Conservation (phyloP, 1,140 invertebrate genomes). For the Drosophila kikkawai region DNA sequence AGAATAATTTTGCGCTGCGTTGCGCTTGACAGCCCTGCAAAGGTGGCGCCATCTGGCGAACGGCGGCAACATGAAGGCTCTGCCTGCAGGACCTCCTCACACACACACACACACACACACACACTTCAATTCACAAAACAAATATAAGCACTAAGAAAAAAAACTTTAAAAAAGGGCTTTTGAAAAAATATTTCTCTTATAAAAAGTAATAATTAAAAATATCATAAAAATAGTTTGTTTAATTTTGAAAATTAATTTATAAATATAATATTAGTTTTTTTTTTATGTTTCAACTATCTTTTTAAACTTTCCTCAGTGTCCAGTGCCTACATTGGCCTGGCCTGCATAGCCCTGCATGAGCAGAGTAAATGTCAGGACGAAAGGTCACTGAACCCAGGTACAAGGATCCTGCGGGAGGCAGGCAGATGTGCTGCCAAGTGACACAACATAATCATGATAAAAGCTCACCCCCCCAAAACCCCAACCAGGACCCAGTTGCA, state of each 20-base stretch:
- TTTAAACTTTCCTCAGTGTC: not conserved
- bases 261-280: too few species aligned
- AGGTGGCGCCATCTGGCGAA: conserved; percentile 64
- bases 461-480: conserved; percentile 3
- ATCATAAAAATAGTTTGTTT: too few species aligned
- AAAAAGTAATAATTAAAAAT: not conserved
- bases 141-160: conserved; percentile 35
- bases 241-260: not conserved
- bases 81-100: conserved; percentile 61
- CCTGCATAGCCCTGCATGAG: conserved; percentile 49
- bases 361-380: conserved; percentile 64
- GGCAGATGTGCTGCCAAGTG: conserved; percentile 27
- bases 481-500: not conserved
- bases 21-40: conserved; percentile 62
- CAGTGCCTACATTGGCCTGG: conserved; percentile 1
- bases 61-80: conserved; percentile 31
- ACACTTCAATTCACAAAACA: conserved; percentile 38
- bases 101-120: conserved; percentile 27
- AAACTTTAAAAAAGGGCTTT: not conserved
- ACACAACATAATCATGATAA: conserved; percentile 66
- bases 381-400: conserved; percentile 66
- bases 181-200: too few species aligned
- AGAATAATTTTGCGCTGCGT: conserved; percentile 79
- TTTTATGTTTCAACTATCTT: too few species aligned
- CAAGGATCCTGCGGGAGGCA: conserved; percentile 10